Evolutionary conservation across 2,113 vertebrate genomes (phyloP).

Genomic region (Rhodinocichla rosea): DNA sequence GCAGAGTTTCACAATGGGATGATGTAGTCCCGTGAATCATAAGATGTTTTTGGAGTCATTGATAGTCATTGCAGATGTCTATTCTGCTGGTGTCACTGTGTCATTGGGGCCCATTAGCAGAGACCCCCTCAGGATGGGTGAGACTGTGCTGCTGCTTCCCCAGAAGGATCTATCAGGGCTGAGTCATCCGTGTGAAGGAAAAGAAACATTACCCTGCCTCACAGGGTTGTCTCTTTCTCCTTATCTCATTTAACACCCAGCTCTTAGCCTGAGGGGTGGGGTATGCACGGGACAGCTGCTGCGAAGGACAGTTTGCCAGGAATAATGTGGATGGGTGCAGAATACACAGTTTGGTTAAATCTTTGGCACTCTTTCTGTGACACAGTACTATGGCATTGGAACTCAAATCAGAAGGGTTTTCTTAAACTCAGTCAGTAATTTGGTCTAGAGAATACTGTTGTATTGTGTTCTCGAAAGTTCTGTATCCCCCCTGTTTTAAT

Average conservation of each 20-base stretch:
- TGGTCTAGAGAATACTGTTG: not conserved
- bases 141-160: not conserved
- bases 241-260: not conserved
- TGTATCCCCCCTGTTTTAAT: no score
- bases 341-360: not conserved
- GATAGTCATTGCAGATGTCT: not conserved
- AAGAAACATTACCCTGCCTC: not conserved
- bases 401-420: not conserved
- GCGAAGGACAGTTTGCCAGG: not conserved
- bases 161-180: not conserved
- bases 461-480: no score
- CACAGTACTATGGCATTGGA: not conserved
- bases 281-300: not conserved
- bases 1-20: fast-evolving
- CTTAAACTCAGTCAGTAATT: not conserved
- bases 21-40: not conserved
- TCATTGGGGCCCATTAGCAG: not conserved
- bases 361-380: not conserved
- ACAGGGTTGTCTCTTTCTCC: no score
- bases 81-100: not conserved
- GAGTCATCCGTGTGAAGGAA: not conserved
- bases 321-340: not conserved
- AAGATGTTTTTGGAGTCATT: not conserved
- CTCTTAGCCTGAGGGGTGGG: not conserved
- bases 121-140: not conserved